Conservation (phyloP, 2,888 invertebrate species). For the Hybos culiciformis region DNA sequence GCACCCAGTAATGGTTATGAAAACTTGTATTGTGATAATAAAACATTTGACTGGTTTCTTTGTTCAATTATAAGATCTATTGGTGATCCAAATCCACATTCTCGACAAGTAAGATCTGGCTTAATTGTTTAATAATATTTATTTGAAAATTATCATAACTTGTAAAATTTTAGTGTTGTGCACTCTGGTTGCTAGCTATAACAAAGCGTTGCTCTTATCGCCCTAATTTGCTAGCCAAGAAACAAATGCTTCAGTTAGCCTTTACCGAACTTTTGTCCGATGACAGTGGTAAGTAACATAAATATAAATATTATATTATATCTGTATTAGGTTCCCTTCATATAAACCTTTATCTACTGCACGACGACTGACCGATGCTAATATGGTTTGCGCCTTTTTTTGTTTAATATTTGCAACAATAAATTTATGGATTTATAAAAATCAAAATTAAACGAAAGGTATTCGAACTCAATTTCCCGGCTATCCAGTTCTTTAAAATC, state of each 20-base stretch:
- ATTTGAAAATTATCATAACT: neutral
- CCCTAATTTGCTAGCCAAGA: constrained; percentile 48
- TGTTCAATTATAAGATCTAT: constrained; percentile 55
- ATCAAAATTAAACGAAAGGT: neutral
- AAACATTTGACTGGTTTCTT: constrained; percentile 52
- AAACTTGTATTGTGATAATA: constrained; percentile 39
- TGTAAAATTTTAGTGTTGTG: constrained; percentile 48
- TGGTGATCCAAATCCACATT: constrained; percentile 69
- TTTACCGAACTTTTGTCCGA: constrained; percentile 82
- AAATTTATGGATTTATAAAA: neutral
- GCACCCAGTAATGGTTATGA: constrained; percentile 22
- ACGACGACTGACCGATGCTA: too few relatives aligned
- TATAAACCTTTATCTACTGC: too few relatives aligned
- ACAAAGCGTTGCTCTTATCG: constrained; percentile 66
- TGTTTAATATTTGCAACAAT: neutral
- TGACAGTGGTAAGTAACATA: constrained; percentile 57
- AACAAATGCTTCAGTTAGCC: constrained; percentile 59
- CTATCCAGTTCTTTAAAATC: neutral
- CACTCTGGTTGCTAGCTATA: constrained; percentile 76
- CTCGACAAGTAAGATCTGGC: constrained; percentile 42
- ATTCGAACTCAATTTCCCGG: neutral
- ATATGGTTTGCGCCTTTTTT: neutral
- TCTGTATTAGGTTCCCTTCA: too few relatives aligned
- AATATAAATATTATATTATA: neutral
- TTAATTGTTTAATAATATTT: neutral